Evolutionary conservation across 92 coral and sea anemone species (phyloP).

Genomic region (Scolanthus callimorphus): DNA sequence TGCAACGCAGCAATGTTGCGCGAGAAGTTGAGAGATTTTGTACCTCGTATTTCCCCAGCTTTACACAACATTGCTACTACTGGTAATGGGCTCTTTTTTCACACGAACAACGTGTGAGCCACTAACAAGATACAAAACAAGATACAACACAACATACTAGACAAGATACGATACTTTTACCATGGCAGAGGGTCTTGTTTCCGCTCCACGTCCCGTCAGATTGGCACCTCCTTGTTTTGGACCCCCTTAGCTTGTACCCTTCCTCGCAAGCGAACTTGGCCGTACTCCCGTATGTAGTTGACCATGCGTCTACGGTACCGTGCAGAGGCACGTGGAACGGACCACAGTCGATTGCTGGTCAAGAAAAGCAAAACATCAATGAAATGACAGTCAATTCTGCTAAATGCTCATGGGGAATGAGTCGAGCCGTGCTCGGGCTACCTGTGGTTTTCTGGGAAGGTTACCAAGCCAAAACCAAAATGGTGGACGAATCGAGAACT

Average conservation of each 20-base stretch:
- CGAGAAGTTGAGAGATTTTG: too few relatives aligned
- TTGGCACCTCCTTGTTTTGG: slow-evolving; percentile 49
- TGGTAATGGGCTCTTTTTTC: too few relatives aligned
- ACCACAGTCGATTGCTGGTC: slow-evolving; percentile 71
- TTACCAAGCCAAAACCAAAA: too few relatives aligned
- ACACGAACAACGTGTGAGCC: too few relatives aligned
- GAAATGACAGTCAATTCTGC: too few relatives aligned
- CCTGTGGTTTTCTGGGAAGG: too few relatives aligned
- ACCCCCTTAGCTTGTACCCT: slow-evolving; percentile 60
- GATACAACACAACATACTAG: neutral
- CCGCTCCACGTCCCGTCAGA: slow-evolving; percentile 81
- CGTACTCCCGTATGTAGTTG: neutral
- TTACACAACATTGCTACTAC: too few relatives aligned
- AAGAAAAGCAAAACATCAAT: neutral
- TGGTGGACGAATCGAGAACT: too few relatives aligned
- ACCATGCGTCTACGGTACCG: slow-evolving; percentile 21
- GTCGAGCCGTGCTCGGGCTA: too few relatives aligned
- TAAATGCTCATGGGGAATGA: too few relatives aligned
- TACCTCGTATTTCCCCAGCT: too few relatives aligned
- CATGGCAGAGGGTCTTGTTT: slow-evolving; percentile 39
- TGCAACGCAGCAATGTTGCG: too few relatives aligned
- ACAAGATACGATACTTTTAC: slow-evolving; percentile 22
- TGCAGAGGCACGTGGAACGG: slow-evolving; percentile 34
- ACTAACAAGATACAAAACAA: neutral
- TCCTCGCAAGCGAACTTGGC: slow-evolving; percentile 30